Evolutionary conservation across 1,140 invertebrate genomes (phyloP).

Genomic region (Epicauta chinensis): DNA sequence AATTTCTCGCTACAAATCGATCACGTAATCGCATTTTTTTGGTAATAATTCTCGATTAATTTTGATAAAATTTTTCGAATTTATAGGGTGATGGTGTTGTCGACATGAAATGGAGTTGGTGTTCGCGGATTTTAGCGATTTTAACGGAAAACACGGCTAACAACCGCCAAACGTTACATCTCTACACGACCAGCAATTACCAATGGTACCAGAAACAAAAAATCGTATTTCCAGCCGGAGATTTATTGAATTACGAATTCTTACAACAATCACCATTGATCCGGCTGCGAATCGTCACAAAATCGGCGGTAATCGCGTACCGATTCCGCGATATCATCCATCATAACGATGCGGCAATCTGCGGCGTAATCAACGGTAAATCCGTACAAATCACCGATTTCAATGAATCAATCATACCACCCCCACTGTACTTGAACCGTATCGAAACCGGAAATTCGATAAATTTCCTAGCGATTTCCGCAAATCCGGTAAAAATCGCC

Average conservation of each 20-base stretch:
- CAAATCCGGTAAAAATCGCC: not conserved
- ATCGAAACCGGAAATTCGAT: conserved; percentile 18
- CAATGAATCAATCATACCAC: conserved; percentile 22
- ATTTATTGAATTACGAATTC: conserved; percentile 20
- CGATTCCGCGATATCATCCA: conserved; percentile 17
- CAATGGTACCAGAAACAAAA: conserved; percentile 29
- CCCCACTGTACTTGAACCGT: conserved; percentile 9
- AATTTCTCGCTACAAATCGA: too few relatives aligned
- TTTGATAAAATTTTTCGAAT: not conserved
- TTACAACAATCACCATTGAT: not conserved
- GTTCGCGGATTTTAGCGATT: conserved; percentile 20
- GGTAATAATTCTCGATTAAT: too few relatives aligned
- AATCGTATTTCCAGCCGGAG: conserved; percentile 10
- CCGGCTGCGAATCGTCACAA: conserved; percentile 19
- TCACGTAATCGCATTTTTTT: too few relatives aligned
- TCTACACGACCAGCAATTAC: conserved; percentile 15
- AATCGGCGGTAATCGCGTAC: conserved; percentile 10
- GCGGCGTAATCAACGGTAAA: conserved; percentile 24
- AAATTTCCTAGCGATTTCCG: conserved; percentile 20
- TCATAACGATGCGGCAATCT: conserved; percentile 6
- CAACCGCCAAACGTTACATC: not conserved
- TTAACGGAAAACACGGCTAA: not conserved
- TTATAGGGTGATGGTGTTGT: conserved; percentile 23
- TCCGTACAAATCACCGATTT: conserved; percentile 22
- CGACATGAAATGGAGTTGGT: conserved; percentile 23